Conservation (phyloP, 2,888 invertebrate genomes). For the Megaustenia siamemsis region DNA sequence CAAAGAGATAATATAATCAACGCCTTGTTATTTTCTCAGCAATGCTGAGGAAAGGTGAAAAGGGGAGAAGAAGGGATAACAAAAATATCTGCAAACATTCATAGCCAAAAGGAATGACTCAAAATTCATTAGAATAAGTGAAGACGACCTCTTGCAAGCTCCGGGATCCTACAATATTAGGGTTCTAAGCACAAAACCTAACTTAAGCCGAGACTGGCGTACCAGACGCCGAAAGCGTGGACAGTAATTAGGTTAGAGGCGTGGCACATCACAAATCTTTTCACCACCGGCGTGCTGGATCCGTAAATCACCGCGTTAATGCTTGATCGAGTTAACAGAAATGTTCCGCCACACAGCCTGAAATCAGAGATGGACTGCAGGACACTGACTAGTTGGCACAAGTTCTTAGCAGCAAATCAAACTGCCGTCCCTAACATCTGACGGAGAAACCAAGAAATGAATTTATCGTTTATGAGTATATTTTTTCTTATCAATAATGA, state of each 20-base stretch:
- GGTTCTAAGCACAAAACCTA: slow-evolving; percentile 6
- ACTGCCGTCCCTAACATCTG: not conserved
- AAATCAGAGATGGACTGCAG: slow-evolving; percentile 31
- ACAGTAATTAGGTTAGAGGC: slow-evolving; percentile 33
- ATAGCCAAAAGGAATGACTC: slow-evolving; percentile 12
- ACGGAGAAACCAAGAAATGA: slow-evolving; percentile 5
- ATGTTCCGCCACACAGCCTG: slow-evolving; percentile 28
- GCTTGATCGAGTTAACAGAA: slow-evolving; percentile 26
- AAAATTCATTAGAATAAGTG: slow-evolving; percentile 18
- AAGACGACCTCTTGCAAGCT: not conserved
- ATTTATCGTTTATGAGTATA: not conserved
- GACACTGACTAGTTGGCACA: slow-evolving; percentile 27
- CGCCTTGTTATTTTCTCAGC: too few species aligned
- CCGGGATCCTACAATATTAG: not conserved
- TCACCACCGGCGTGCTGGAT: slow-evolving; percentile 19
- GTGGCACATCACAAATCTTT: slow-evolving; percentile 34
- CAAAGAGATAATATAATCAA: too few species aligned
- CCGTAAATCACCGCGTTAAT: slow-evolving; percentile 32
- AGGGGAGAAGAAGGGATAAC: too few species aligned
- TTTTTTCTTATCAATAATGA: not conserved
- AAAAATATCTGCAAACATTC: not conserved
- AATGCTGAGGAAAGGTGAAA: too few species aligned
- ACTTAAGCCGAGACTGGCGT: slow-evolving; percentile 21
- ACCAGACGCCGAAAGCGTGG: slow-evolving; percentile 27
- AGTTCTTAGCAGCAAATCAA: slow-evolving; percentile 13